phyloP scores from a whole-genome alignment of 2,888 invertebrate species.

The Plusia festucae region DNA sequence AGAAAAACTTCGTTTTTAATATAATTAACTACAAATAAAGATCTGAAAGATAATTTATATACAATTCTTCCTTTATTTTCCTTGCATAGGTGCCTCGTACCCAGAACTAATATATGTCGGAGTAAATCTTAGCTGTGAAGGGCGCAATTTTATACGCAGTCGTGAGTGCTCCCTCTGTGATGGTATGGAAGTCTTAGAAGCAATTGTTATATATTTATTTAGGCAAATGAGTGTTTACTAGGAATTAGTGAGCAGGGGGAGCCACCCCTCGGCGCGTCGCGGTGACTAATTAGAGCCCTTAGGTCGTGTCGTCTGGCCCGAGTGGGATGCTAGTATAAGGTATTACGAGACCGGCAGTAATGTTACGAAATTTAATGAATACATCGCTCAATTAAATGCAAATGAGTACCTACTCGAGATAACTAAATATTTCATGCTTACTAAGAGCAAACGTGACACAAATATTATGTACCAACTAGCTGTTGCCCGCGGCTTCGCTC shows the following conservation, averaged over 20 bases:
- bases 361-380: neutral
- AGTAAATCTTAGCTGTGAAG: neutral
- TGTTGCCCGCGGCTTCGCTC: no score
- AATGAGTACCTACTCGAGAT: no score
- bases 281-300: conserved; percentile 15
- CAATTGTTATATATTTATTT: conserved; percentile 22
- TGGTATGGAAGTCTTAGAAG: conserved; percentile 5
- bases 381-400: no score
- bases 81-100: neutral
- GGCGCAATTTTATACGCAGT: neutral
- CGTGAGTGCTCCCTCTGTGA: conserved; percentile 2
- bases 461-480: no score
- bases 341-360: neutral
- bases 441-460: no score
- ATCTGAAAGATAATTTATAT: no score
- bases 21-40: no score
- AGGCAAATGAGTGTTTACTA: conserved; percentile 24
- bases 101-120: conserved; percentile 1
- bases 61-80: no score
- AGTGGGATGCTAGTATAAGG: neutral
- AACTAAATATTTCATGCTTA: no score
- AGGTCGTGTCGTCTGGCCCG: conserved; percentile 6
- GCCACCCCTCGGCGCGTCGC: neutral
- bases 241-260: neutral
- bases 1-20: no score